A percentile compares a stretch with the other conserved stretches of the same genome.
phyloP scores from a whole-genome alignment of 1,140 invertebrate genomes.

The Drosophila gunungcola region DNA sequence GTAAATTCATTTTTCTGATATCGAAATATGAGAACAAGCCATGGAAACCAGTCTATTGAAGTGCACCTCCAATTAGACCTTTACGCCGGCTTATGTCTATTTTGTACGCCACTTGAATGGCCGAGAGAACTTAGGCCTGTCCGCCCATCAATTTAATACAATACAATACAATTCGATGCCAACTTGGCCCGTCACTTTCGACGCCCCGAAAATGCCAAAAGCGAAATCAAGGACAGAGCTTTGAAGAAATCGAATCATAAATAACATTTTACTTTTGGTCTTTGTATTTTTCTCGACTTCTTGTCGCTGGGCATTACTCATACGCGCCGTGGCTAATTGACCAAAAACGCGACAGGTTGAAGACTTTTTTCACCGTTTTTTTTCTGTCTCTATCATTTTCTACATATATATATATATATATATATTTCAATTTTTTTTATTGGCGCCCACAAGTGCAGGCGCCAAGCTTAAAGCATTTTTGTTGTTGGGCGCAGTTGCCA shows the following conservation, averaged over 20 bases:
- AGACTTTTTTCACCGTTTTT: slow-evolving; percentile 17
- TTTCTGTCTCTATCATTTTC: slow-evolving; percentile 4
- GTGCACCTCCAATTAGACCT: slow-evolving; percentile 1
- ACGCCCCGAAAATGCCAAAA: slow-evolving; percentile 61
- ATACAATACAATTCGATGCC: slow-evolving; percentile 32
- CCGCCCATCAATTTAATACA: slow-evolving; percentile 44
- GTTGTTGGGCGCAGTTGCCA: slow-evolving; percentile 71
- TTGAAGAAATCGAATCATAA: slow-evolving; percentile 73
- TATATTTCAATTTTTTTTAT: slow-evolving; percentile 2
- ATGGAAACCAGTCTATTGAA: slow-evolving; percentile 3
- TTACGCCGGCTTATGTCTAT: neutral
- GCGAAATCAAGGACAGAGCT: slow-evolving; percentile 72
- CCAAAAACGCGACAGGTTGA: slow-evolving; percentile 69
- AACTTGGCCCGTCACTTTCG: slow-evolving; percentile 47
- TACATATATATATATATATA: neutral
- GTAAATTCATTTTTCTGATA: neutral
- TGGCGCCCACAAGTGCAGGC: slow-evolving; percentile 68
- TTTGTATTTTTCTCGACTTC: slow-evolving; percentile 23
- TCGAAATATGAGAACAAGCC: neutral
- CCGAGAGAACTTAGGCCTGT: slow-evolving; percentile 22
- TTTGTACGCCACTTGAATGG: slow-evolving; percentile 2
- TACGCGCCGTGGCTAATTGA: slow-evolving; percentile 72
- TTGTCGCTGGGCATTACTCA: slow-evolving; percentile 62
- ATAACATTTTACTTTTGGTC: slow-evolving; percentile 70
- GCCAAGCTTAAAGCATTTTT: slow-evolving; percentile 43